A percentile compares a stretch with the other conserved stretches of the same genome.
Evolutionary conservation across 2,797 vertebrate species (phyloP).

Genomic region (Alcedo quadribrachys): DNA sequence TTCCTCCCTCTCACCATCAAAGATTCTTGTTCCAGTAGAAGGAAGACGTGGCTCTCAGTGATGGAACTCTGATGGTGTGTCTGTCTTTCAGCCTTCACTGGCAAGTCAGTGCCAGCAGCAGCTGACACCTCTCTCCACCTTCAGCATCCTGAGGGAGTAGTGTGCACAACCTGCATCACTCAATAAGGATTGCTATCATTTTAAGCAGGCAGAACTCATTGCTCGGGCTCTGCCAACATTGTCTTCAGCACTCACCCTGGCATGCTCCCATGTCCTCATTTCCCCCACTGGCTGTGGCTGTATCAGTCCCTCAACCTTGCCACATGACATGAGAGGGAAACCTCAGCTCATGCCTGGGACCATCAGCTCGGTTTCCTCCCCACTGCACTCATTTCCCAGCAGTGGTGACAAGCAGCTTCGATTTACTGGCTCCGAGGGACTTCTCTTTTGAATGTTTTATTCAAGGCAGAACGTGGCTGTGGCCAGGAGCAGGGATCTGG

Average conservation of each 20-base stretch:
- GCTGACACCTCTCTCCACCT: not conserved
- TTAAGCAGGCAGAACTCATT: not conserved
- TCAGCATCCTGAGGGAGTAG: not conserved
- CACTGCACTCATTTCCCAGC: not conserved
- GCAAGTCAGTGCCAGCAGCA: not conserved
- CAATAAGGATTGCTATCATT: not conserved
- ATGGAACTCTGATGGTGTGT: not conserved
- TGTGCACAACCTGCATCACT: not conserved
- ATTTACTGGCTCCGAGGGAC: not conserved
- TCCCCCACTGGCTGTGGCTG: not conserved
- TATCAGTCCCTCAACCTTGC: not conserved
- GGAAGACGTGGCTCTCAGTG: rapidly evolving
- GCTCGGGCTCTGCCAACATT: not conserved
- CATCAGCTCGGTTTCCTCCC: not conserved
- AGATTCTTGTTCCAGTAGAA: not conserved
- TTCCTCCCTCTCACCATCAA: not conserved
- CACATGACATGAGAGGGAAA: conserved; percentile 13
- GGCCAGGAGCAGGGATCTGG: not conserved
- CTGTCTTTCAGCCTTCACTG: not conserved
- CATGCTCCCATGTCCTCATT: not conserved
- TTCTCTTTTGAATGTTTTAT: not conserved
- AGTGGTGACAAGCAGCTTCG: not conserved
- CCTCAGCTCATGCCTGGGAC: not conserved
- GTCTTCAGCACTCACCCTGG: not conserved
- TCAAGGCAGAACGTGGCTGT: not conserved